Percentiles rank a stretch among this genome's conserved stretches.
These are phyloP conservation scores for Mamestra brassicae DNA, from an alignment of 2,888 invertebrate genomes.

Conservation along the genomic window DNA sequence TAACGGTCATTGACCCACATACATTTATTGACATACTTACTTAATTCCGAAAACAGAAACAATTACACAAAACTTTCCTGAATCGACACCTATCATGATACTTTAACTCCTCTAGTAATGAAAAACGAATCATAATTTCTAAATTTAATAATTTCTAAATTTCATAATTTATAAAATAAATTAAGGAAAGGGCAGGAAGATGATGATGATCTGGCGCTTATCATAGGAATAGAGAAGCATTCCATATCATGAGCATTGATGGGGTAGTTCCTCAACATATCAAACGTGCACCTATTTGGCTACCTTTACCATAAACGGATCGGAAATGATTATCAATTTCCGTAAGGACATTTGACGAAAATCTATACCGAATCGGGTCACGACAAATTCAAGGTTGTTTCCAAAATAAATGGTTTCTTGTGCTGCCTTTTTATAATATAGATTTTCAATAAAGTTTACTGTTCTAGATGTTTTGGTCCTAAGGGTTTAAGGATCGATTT, in stretches of 20 bases:
- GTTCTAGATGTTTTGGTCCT: background rate
- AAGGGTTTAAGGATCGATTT: no score
- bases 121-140: no score
- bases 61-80: no score
- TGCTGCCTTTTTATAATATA: background rate
- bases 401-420: conserved; percentile 3
- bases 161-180: no score
- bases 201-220: no score
- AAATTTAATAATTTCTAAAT: no score
- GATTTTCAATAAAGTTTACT: background rate
- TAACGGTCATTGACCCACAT: no score
- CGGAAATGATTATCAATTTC: conserved; percentile 28
- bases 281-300: conserved; percentile 28
- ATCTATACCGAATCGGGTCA: conserved; percentile 7
- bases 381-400: background rate
- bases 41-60: no score
- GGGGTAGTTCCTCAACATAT: conserved; percentile 1
- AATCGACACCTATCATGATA: no score
- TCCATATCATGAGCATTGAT: conserved; percentile 30
- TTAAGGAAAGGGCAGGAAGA: no score
- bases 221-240: background rate
- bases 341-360: conserved; percentile 12
- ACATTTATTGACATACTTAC: no score
- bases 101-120: no score
- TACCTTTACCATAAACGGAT: conserved; percentile 3